Evolutionary conservation across 1,140 invertebrate species (phyloP), one percentile per base, ranked within the genome.

Genomic region (Drosophila equinoxialis): DNA sequence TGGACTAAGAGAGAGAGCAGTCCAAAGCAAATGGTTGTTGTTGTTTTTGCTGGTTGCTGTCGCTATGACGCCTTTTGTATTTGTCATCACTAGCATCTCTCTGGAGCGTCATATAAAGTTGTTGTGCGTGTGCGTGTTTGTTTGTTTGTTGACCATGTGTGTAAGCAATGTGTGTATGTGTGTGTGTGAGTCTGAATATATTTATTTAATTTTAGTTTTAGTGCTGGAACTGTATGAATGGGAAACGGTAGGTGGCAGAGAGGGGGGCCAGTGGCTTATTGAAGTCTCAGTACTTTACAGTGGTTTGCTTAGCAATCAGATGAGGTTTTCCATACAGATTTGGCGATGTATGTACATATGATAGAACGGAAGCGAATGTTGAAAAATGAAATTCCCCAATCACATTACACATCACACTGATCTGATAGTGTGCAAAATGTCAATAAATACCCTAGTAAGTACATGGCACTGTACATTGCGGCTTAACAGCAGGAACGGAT

Each of bases 121-220:
- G 23, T 62, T 66, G 41, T 33, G 33, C 35, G 17, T 30, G 17
- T 13, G n/a, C 42, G 14, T 17, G 23, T 39, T 30, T 57, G 48
- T 45, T 58, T 68, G 62, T 62, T 68, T 61, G 54, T 60, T 23
- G 57, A 13, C 10, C 11, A 13, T 64, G 45, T 35, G 10, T 55
- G 14, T 26, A n/a, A 30, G 51, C 39, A 6, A 30, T 26, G 23
- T 26, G 23, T 26, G 26, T 39, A 13, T 58, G 11, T 20, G 59
- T 45, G 59, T 57, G 55, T 41, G 63, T 58, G 51, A 45, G 65
- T 10, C 45, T 23, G 41, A 59, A 51, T 54, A 51, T 67, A 80
- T 75, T 72, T 71, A 85, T 77, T 84, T 64, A 77, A 81, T 81
- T 84, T 71, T 60, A 65, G 61, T 72, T 83, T 33, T 11, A 26